Base-by-base conservation (phyloP, 2,797 vertebrate species). In the Acipenser ruthenus region DNA sequence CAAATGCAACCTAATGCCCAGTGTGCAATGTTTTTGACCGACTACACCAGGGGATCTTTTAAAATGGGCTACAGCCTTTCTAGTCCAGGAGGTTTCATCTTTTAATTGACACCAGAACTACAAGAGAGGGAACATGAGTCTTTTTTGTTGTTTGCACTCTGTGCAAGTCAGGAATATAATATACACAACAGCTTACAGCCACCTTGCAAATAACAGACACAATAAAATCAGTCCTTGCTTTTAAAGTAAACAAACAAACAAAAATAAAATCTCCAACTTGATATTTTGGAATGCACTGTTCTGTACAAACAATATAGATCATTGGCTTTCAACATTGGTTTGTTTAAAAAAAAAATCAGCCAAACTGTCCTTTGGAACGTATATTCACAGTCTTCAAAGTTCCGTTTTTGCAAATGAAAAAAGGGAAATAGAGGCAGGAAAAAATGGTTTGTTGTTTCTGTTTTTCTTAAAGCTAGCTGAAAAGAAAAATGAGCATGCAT, bases 361-460 rank as follows among this genome's bases (percentile, higher is more conserved):
- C 86, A 89, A 82, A 90, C 89, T 89, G 87, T 91, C 89, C 87
- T 91, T 91, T 91, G 90, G 90, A 91, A 93, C 92, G 92, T 86
- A 91, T 83, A 86, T 92, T 95, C 95, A 94, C 94, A 94, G 94
- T 95, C 94, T 95, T 93, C 92, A 84, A 91, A 95, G 94, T 95
- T 96, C 94, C 92, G 92, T 95, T 90, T 95, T 93, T 92, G 91
- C 90, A 95, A 37, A 37, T 37, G 23, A 74, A 87, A 86, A 80
- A 70, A 69, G 80, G 73, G 67, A 6, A 79, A 84, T 86, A 82
- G 87, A 89, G 88, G 86, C 84, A 90, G 85, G 86, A 65, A 65
- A 91, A 88, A 91, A 86, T 83, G 87, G 88, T 90, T 90, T 90
- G 90, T 90, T 90, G 86, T 87, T 88, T 69, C 68, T 84, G 86